Conservation (phyloP, 2,113 vertebrate species). For the Ptyas mucosa region DNA sequence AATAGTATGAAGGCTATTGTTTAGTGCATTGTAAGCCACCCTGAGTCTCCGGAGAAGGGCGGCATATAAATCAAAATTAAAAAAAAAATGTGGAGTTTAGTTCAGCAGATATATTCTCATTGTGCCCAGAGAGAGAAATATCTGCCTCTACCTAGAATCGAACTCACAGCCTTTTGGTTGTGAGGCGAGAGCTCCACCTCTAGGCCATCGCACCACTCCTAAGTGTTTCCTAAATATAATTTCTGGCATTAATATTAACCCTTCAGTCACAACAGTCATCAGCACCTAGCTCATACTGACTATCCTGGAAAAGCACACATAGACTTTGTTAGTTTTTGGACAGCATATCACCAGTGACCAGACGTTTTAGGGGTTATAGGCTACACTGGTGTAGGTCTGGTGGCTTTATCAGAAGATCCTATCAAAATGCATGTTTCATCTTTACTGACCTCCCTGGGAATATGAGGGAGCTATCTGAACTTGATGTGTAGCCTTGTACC, state of each 20-base stretch:
- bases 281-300: neutral
- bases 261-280: neutral
- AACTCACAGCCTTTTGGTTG: too few relatives aligned
- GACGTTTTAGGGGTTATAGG: neutral
- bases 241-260: neutral
- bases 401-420: neutral
- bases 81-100: too few relatives aligned
- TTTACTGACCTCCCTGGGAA: neutral
- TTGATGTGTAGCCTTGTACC: neutral
- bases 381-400: neutral
- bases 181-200: too few relatives aligned
- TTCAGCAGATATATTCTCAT: too few relatives aligned
- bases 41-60: too few relatives aligned
- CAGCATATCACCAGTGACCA: neutral
- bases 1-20: too few relatives aligned
- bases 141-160: too few relatives aligned
- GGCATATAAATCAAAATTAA: too few relatives aligned
- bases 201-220: neutral
- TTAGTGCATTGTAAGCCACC: too few relatives aligned
- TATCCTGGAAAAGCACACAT: neutral
- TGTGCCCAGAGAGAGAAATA: too few relatives aligned
- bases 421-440: slow-evolving; percentile 36
- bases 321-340: neutral
- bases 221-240: neutral
- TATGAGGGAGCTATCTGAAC: slow-evolving; percentile 21